phyloP scores from a whole-genome alignment of 2,797 vertebrate genomes.

The Pangasius larnaudii region DNA sequence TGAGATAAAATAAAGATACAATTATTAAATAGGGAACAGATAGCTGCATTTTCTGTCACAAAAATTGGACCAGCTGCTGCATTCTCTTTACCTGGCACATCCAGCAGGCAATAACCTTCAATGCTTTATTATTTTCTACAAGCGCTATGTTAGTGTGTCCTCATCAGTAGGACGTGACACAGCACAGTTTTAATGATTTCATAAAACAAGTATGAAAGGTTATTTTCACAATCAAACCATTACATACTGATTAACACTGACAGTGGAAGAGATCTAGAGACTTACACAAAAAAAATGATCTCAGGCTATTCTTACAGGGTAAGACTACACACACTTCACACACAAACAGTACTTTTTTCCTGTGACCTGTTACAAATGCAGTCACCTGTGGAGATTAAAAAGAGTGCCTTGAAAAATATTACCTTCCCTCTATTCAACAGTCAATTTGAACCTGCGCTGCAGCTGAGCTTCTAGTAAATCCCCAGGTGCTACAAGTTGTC shows the following conservation, averaged over 20 bases:
- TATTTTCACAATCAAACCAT: background rate
- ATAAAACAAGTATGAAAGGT: background rate
- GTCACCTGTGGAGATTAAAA: constrained; percentile 63
- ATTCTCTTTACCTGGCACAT: constrained; percentile 6
- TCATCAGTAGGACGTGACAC: constrained; percentile 11
- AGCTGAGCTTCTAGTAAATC: constrained; percentile 64
- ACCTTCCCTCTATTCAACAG: constrained; percentile 64
- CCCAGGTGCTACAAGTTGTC: constrained; percentile 55
- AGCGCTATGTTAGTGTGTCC: background rate
- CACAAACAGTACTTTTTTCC: constrained; percentile 30
- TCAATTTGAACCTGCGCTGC: constrained; percentile 63
- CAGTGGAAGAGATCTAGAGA: background rate
- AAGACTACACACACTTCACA: background rate
- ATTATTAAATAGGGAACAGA: constrained; percentile 32
- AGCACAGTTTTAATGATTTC: background rate
- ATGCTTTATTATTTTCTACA: constrained; percentile 20
- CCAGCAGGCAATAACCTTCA: constrained; percentile 1
- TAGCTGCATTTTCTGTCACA: constrained; percentile 7
- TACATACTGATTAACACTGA: constrained; percentile 19
- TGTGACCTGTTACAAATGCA: constrained; percentile 59
- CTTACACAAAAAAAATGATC: background rate
- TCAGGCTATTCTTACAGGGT: constrained; percentile 14
- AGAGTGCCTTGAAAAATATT: constrained; percentile 62
- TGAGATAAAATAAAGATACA: constrained; percentile 41
- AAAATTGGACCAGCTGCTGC: background rate